phyloP scores from a whole-genome alignment of 2,113 vertebrate species.

The Todiramphus chloris region DNA sequence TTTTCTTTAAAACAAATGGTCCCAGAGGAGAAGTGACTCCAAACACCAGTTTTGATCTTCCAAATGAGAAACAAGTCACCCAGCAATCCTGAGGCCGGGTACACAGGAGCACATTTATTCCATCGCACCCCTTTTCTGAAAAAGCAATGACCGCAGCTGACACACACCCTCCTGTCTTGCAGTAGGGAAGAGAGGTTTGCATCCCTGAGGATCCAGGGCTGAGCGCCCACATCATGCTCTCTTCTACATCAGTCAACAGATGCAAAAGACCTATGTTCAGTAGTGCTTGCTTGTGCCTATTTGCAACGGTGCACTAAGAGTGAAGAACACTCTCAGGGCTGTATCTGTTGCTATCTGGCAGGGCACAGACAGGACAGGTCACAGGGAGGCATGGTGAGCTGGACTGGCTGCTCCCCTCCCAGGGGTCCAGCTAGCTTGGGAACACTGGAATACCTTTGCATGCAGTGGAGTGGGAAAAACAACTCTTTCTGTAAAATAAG shows the following conservation, averaged over 20 bases:
- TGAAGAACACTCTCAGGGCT: rapidly evolving
- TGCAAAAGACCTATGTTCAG: not conserved
- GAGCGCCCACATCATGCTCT: no score
- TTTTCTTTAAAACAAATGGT: not conserved
- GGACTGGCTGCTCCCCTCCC: not conserved
- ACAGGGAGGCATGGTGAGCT: not conserved
- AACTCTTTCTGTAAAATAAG: not conserved
- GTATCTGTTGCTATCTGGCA: not conserved
- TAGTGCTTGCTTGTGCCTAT: not conserved
- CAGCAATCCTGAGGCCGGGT: not conserved
- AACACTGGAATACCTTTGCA: rapidly evolving
- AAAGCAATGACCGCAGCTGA: not conserved
- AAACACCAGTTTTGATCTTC: not conserved
- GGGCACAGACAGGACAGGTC: not conserved
- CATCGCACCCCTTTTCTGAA: not conserved
- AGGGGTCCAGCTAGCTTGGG: not conserved
- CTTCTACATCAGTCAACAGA: not conserved
- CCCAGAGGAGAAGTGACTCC: not conserved
- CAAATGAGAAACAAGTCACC: not conserved
- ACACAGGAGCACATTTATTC: not conserved
- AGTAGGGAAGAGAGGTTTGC: not conserved
- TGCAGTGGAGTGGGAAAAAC: not conserved
- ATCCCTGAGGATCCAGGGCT: not conserved
- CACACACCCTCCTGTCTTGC: not conserved
- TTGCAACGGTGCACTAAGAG: not conserved